Conservation (phyloP, 2,113 vertebrate genomes). For the Verasper variegatus region DNA sequence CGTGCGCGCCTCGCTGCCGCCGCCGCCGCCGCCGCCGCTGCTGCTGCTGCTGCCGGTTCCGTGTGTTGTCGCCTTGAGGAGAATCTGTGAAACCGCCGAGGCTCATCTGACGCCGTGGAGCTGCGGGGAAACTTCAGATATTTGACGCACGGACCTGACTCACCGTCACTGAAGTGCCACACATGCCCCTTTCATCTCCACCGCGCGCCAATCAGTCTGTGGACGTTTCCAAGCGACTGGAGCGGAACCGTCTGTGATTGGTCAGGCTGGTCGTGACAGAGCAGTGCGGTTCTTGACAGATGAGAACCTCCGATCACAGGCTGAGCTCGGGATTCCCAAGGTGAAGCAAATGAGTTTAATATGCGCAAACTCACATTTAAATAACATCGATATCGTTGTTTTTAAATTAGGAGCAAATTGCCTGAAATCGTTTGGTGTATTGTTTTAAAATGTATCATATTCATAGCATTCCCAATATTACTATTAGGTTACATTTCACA, state of each 20-base stretch:
- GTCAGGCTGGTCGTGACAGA: slow-evolving; percentile 40
- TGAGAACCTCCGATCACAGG: slow-evolving; percentile 25
- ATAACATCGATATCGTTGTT: neutral
- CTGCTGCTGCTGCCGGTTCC: slow-evolving; percentile 18
- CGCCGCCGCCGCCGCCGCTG: slow-evolving; percentile 21
- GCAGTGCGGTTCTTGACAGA: slow-evolving; percentile 40
- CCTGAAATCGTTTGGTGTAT: neutral
- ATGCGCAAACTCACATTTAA: neutral
- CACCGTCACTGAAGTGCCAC: slow-evolving; percentile 64
- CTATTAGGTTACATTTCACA: too few relatives aligned
- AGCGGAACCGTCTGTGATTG: slow-evolving; percentile 67
- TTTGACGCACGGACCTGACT: slow-evolving; percentile 62
- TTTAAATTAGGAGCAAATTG: neutral
- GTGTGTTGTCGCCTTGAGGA: neutral
- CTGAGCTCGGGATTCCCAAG: neutral
- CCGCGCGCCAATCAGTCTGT: slow-evolving; percentile 76
- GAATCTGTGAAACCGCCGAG: slow-evolving; percentile 2
- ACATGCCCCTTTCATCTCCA: slow-evolving; percentile 69
- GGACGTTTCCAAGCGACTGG: slow-evolving; percentile 68
- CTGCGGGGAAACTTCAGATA: slow-evolving; percentile 15
- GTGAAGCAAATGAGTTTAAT: neutral
- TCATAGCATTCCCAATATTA: too few relatives aligned
- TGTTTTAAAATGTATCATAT: neutral
- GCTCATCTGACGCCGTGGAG: slow-evolving; percentile 22
- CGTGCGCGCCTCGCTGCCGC: slow-evolving; percentile 27